phyloP scores from a whole-genome alignment of 2,113 vertebrate species.

The Cryptomyrus ogoouensis region DNA sequence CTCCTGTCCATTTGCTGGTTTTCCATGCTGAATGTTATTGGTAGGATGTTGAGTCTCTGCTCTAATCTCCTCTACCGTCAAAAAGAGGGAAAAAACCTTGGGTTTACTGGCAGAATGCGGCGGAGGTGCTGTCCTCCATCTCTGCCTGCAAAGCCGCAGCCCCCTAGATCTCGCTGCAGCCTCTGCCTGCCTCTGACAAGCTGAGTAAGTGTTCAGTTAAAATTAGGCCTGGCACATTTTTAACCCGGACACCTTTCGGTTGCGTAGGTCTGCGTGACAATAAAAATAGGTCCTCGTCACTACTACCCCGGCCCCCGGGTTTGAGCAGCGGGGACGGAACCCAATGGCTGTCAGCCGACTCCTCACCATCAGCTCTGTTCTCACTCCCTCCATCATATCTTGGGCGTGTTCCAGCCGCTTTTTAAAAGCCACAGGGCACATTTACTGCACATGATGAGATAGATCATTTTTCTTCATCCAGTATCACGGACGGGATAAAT shows the following conservation, averaged over 20 bases:
- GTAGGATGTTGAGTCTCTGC: not conserved
- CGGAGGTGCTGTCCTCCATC: not conserved
- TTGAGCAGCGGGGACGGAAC: not conserved
- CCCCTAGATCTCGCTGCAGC: not conserved
- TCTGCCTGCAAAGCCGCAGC: not conserved
- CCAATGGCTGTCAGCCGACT: not conserved
- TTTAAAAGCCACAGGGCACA: not conserved
- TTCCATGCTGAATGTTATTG: not conserved
- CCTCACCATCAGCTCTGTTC: not conserved
- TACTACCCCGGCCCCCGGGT: not conserved
- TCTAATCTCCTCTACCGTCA: not conserved
- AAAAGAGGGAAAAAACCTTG: not conserved
- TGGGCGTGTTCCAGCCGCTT: not conserved
- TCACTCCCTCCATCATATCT: not conserved
- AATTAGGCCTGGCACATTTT: not conserved
- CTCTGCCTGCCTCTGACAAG: not conserved
- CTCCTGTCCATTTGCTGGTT: not conserved
- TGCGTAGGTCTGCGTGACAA: not conserved
- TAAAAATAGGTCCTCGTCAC: not conserved
- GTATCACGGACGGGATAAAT: not conserved
- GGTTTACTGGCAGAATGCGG: not conserved
- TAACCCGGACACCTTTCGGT: not conserved
- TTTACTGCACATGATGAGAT: not conserved
- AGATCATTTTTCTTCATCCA: not conserved
- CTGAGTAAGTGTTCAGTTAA: constrained; percentile 3